Evolutionary conservation across 1,140 invertebrate genomes (phyloP).

Genomic region (Phymorhynchus buccinoides): DNA sequence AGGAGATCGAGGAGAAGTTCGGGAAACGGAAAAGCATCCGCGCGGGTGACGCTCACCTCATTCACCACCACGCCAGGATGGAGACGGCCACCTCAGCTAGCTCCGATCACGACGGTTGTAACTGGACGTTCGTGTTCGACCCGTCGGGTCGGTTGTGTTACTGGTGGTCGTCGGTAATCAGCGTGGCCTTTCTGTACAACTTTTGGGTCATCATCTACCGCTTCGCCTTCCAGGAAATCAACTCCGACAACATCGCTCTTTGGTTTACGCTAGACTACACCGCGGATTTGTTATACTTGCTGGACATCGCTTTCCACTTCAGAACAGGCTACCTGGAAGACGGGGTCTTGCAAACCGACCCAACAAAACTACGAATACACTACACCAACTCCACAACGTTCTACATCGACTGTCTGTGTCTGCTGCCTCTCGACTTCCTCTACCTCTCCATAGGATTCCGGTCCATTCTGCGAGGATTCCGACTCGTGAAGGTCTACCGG

Average conservation of each 20-base stretch:
- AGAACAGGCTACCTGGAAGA: slow-evolving; percentile 88
- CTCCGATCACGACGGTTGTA: slow-evolving; percentile 78
- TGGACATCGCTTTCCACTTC: slow-evolving; percentile 98
- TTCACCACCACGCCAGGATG: slow-evolving; percentile 61
- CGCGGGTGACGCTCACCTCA: too few species aligned
- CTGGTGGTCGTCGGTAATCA: slow-evolving; percentile 83
- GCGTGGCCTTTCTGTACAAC: slow-evolving; percentile 97
- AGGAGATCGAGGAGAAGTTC: slow-evolving; percentile 70
- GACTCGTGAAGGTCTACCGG: slow-evolving; percentile 97
- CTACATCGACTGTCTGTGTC: slow-evolving; percentile 98
- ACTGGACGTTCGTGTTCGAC: slow-evolving; percentile 78
- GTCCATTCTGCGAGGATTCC: slow-evolving; percentile 95
- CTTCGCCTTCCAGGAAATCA: slow-evolving; percentile 93
- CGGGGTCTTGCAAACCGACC: slow-evolving; percentile 92
- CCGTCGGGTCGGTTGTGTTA: slow-evolving; percentile 73
- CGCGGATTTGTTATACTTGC: slow-evolving; percentile 94
- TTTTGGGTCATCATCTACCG: slow-evolving; percentile 97
- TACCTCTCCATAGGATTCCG: slow-evolving; percentile 98
- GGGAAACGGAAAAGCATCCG: slow-evolving; percentile 67
- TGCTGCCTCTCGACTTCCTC: slow-evolving; percentile 96
- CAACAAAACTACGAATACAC: slow-evolving; percentile 92
- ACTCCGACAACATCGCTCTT: slow-evolving; percentile 84
- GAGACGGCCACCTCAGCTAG: slow-evolving; percentile 57
- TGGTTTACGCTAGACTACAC: slow-evolving; percentile 98
- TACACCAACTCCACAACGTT: slow-evolving; percentile 99